phyloP scores from a whole-genome alignment of 1,140 invertebrate species.

The Scylla paramamosain region DNA sequence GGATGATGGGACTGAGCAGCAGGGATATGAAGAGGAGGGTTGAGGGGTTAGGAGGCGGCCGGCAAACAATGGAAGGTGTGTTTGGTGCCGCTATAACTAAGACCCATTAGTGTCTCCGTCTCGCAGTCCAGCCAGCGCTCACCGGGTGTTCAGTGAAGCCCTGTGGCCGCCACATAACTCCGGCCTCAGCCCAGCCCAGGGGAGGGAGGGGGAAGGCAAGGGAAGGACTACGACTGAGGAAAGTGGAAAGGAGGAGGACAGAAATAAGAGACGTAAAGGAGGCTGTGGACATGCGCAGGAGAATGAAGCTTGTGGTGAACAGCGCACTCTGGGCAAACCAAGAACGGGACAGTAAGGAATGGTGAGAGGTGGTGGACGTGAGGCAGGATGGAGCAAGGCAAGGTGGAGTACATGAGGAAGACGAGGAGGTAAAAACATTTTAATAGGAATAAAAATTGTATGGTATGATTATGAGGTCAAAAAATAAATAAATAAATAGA shows the following conservation, averaged over 20 bases:
- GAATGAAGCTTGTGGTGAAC: too few species aligned
- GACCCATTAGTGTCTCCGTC: background rate
- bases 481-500: background rate
- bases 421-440: background rate
- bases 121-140: background rate
- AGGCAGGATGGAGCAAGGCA: background rate
- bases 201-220: background rate
- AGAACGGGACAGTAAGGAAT: background rate
- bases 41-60: background rate
- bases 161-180: background rate
- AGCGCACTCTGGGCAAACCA: too few species aligned
- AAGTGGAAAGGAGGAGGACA: background rate
- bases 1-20: background rate
- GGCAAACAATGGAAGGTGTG: constrained; percentile 12
- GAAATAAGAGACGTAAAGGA: background rate
- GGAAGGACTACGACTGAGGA: background rate
- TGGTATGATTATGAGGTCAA: background rate
- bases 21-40: background rate
- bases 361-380: background rate
- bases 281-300: too few species aligned
- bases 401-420: background rate
- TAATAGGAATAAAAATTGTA: background rate
- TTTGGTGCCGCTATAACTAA: background rate
- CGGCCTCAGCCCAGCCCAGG: background rate
- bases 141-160: background rate